Conservation (phyloP, 1,140 invertebrate genomes). For the Drosophila yakuba region DNA sequence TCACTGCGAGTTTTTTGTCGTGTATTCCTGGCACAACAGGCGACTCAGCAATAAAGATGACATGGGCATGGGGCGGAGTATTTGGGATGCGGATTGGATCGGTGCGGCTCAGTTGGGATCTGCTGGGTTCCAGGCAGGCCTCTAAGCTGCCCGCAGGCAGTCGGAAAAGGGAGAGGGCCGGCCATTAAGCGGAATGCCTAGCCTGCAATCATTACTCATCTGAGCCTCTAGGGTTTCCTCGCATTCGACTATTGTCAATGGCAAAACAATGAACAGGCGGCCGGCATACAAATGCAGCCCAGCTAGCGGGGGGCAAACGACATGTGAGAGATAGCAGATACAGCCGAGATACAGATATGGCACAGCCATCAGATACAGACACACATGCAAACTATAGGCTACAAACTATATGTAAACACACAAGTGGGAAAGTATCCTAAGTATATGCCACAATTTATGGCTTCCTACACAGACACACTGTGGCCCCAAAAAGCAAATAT, state of each 20-base stretch:
- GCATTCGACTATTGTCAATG: constrained; percentile 67
- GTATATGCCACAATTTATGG: constrained; percentile 71
- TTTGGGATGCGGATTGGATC: constrained; percentile 44
- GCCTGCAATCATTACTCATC: constrained; percentile 80
- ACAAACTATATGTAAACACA: constrained; percentile 16
- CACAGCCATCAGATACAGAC: constrained; percentile 29
- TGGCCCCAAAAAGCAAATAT: constrained; percentile 43
- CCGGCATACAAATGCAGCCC: constrained; percentile 8
- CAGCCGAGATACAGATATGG: constrained; percentile 18
- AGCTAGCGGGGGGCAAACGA: constrained; percentile 27
- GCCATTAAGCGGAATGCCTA: constrained; percentile 69
- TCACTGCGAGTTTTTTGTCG: background rate
- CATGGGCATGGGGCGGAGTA: constrained; percentile 31
- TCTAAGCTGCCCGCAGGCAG: constrained; percentile 58
- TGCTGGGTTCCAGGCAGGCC: constrained; percentile 38
- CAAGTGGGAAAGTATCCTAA: constrained; percentile 39
- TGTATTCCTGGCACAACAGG: constrained; percentile 47
- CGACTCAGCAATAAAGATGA: constrained; percentile 43
- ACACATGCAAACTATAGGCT: constrained; percentile 34
- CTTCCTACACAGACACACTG: constrained; percentile 66
- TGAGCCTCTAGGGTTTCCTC: constrained; percentile 54
- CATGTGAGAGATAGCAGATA: constrained; percentile 12
- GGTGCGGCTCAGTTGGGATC: constrained; percentile 33
- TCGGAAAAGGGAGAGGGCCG: constrained; percentile 10
- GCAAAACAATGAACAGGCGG: constrained; percentile 61